Evolutionary conservation across 92 coral and sea anemone genomes (phyloP), one percentile per base, ranked within the genome.

Genomic region (Heliopora coerulea): DNA sequence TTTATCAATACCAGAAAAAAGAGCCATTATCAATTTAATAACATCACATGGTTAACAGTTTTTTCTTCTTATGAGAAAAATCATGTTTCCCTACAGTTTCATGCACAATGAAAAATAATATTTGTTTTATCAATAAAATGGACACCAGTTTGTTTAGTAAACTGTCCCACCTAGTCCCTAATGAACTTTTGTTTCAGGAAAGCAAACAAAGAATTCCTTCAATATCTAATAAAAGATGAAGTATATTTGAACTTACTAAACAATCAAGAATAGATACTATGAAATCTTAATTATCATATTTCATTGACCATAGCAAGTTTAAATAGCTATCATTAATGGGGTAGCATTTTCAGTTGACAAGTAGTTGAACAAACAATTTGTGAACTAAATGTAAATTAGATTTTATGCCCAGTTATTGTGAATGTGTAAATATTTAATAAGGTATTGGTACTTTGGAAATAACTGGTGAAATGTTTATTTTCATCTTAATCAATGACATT

Each of bases 41-140:
- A 50, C 58, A 50, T 5, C 17, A n/a, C n/a, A n/a, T n/a, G n/a
- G n/a, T 23, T 50, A 23, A 6, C 7, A 50, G 5, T 6, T 17
- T 50, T 50, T 50, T n/a, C 58, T 5, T 11, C 11, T 37, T 11
- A 37, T 37, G 42, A 46, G 52, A 56, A 28, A 5, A 3, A 13
- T 23, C 30, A 14, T 56, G 24, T 44, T 3, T 44, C 46, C 46
- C 33, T 26, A 17, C 9, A 44, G 12, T 8, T 67, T 1, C 19
- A 0, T 24, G 50, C 31, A 35, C 27, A 56, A 56, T 56, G 33
- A 17, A 56, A 56, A 30, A 34, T 15, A 32, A 2, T 70, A 42
- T 70, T 70, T 70, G 50, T 54, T 52, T 54, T 26, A 18, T 37
- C 50, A 70, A 54, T 70, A 70, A 31, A 30, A 28, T 46, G 52